Conservation (phyloP, 2,888 invertebrate species). For the Sminthurides aquaticus region DNA sequence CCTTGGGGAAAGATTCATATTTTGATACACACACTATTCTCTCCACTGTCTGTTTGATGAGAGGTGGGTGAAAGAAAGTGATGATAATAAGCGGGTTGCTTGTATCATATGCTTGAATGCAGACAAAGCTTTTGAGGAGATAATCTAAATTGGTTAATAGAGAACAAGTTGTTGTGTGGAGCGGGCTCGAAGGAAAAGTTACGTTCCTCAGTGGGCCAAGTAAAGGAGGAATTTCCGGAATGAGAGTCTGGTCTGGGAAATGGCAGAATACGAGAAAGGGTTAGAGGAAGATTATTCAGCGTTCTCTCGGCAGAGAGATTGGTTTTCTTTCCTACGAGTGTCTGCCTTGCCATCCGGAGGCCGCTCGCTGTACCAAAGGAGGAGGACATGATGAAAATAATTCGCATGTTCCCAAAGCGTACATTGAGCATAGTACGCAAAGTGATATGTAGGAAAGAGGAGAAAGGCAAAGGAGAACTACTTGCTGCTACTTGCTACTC, state of each 20-base stretch:
- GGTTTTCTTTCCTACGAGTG: not conserved
- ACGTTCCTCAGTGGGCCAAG: not conserved
- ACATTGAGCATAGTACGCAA: too few relatives aligned
- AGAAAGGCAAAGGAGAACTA: too few relatives aligned
- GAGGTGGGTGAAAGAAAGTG: too few relatives aligned
- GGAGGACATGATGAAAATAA: not conserved
- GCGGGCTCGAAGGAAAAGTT: not conserved
- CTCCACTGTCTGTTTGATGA: too few relatives aligned
- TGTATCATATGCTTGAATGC: not conserved
- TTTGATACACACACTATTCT: too few relatives aligned
- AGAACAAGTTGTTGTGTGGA: not conserved
- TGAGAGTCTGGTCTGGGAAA: not conserved
- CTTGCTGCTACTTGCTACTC: too few relatives aligned
- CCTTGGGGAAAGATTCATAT: too few relatives aligned
- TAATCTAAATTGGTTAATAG: not conserved
- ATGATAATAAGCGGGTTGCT: too few relatives aligned
- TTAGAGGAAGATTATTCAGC: not conserved
- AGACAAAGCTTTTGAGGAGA: not conserved
- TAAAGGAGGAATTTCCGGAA: not conserved
- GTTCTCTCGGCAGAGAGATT: not conserved
- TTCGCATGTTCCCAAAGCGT: not conserved
- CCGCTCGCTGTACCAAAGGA: too few relatives aligned
- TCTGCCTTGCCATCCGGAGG: not conserved
- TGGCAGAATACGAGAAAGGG: not conserved
- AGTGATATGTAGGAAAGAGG: too few relatives aligned